Evolutionary conservation across 2,797 vertebrate genomes (phyloP).

Genomic region (Euthynnus affinis): DNA sequence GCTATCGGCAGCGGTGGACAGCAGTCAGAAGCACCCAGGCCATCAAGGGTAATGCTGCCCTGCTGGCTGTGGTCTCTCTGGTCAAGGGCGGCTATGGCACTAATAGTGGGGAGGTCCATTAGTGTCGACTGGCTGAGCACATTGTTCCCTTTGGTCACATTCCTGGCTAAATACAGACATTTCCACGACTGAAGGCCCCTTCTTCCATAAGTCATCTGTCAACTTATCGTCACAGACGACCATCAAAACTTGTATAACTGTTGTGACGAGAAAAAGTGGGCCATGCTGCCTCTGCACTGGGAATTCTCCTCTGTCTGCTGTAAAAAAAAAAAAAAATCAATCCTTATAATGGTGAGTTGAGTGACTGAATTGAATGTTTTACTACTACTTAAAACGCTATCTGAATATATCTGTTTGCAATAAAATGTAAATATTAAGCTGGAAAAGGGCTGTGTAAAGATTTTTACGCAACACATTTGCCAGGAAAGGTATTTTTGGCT

Average conservation of each 20-base stretch:
- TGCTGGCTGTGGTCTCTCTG: constrained; percentile 62
- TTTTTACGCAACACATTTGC: constrained; percentile 5
- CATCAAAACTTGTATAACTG: constrained; percentile 54
- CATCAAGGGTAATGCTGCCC: constrained; percentile 64
- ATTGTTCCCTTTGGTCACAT: constrained; percentile 84
- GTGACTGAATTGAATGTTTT: constrained; percentile 3
- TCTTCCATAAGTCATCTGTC: constrained; percentile 77
- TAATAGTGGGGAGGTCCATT: constrained; percentile 82
- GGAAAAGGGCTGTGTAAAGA: not conserved
- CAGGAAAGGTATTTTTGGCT: constrained; percentile 2
- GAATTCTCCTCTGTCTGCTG: not conserved
- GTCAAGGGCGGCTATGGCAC: constrained; percentile 79
- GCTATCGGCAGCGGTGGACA: constrained; percentile 24
- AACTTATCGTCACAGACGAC: constrained; percentile 48
- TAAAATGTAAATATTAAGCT: not conserved
- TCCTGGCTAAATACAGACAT: constrained; percentile 82
- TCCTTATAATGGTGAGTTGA: not conserved
- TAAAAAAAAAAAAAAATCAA: constrained; percentile 13
- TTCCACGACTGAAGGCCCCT: constrained; percentile 70
- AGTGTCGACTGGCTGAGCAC: constrained; percentile 81
- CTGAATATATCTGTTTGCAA: not conserved
- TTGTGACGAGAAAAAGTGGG: constrained; percentile 38
- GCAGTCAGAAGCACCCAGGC: constrained; percentile 43
- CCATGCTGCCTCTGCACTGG: not conserved
- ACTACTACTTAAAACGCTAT: not conserved